phyloP scores from a whole-genome alignment of 1,140 invertebrate genomes.

The Homarus americanus region DNA sequence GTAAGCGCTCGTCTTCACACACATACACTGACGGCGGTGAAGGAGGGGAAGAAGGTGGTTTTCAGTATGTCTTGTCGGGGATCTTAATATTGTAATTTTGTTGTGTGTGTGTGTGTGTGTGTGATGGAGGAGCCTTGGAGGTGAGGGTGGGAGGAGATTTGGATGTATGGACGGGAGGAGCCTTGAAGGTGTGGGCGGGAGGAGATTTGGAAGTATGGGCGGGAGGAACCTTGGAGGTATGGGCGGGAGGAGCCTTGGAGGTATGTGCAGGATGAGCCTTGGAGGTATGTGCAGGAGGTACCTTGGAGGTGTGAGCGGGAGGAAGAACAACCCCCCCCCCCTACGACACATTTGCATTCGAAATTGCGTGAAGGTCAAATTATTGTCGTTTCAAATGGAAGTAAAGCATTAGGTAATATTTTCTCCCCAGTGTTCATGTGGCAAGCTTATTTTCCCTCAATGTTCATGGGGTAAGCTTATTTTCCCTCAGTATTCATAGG shows the following conservation, averaged over 20 bases:
- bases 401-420: neutral
- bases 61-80: neutral
- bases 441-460: no score
- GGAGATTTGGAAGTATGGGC: neutral
- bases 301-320: neutral
- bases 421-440: no score
- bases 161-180: neutral
- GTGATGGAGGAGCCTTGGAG: neutral
- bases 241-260: neutral
- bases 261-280: no score
- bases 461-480: no score
- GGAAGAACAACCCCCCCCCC: neutral
- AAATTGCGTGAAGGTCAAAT: slow-evolving; percentile 5
- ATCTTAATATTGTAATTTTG: slow-evolving; percentile 2
- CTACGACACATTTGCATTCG: neutral
- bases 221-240: neutral
- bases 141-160: no score
- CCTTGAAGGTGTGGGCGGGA: neutral
- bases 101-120: neutral
- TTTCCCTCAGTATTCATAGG: no score
- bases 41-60: neutral
- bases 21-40: no score
- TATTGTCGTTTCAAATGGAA: neutral
- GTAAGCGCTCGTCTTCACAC: no score
- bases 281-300: neutral